A percentile compares a stretch with the other conserved stretches of the same genome.
Conservation (phyloP, 2,113 vertebrate species). For the Pelusios castaneus region DNA sequence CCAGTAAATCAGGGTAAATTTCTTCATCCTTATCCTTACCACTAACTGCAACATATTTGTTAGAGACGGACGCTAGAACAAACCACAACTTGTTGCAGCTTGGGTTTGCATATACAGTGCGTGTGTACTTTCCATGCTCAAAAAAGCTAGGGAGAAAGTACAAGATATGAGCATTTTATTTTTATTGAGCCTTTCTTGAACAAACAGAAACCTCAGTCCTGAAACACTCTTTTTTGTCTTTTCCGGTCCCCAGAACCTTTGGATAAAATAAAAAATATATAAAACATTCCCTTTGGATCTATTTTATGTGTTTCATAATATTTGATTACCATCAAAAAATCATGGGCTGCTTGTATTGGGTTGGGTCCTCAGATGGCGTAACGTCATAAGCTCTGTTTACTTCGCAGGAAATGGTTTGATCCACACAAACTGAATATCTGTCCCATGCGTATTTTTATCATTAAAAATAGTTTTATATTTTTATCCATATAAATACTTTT, state of each 20-base stretch:
- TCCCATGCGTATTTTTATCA: background rate
- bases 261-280: background rate
- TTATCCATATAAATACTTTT: too few relatives aligned
- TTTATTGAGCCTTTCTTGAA: background rate
- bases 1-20: constrained; percentile 30
- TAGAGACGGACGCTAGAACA: constrained; percentile 26
- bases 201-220: background rate
- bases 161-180: background rate
- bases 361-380: background rate
- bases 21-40: constrained; percentile 37
- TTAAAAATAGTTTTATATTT: too few relatives aligned
- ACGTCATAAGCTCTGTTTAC: background rate
- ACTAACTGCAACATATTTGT: background rate
- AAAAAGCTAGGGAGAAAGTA: background rate
- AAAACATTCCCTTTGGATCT: background rate
- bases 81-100: background rate
- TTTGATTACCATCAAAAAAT: background rate
- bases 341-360: too few relatives aligned
- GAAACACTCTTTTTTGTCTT: background rate
- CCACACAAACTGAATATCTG: background rate
- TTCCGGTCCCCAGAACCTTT: constrained; percentile 8
- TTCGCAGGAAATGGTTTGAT: background rate
- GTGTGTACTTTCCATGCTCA: background rate
- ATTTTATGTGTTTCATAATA: background rate
- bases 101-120: background rate